These are phyloP conservation scores for Nesogale talazaci DNA, from an alignment of 2,113 vertebrate species.

Conservation along the genomic window DNA sequence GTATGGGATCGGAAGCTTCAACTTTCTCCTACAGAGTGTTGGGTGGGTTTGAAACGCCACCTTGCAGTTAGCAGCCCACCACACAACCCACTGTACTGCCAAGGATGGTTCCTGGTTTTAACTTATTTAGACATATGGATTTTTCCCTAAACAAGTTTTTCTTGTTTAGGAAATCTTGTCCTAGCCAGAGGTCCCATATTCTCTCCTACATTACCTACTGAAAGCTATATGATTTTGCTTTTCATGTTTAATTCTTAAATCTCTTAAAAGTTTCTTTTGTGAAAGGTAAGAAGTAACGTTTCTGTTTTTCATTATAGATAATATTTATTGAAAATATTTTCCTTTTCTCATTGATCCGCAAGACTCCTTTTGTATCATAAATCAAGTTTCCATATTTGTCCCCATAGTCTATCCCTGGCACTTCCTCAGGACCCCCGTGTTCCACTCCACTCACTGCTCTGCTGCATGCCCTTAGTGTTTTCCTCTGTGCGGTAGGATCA, in stretches of 20 bases:
- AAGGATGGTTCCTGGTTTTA: neutral
- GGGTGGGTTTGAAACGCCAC: no score
- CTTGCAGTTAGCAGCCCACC: no score
- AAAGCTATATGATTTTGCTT: slow-evolving; percentile 26
- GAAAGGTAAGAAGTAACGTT: neutral
- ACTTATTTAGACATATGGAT: neutral
- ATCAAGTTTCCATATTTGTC: neutral
- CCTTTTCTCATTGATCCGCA: neutral
- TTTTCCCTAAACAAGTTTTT: neutral
- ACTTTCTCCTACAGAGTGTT: no score
- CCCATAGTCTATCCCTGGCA: no score
- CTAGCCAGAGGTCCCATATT: neutral
- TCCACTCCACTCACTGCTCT: no score
- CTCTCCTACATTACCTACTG: neutral
- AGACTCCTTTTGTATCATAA: neutral
- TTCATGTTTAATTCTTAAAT: slow-evolving; percentile 40
- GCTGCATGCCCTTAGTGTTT: no score
- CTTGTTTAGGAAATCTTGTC: slow-evolving; percentile 20
- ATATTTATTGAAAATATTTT: neutral
- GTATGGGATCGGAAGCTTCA: no score
- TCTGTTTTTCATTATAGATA: neutral
- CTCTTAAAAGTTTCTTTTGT: neutral
- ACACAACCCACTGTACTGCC: no score
- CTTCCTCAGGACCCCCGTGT: no score
- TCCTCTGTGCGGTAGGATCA: no score